Evolutionary conservation across 2,113 vertebrate species (phyloP), one percentile per base, ranked within the genome.

Genomic region (Stictonetta naevosa): DNA sequence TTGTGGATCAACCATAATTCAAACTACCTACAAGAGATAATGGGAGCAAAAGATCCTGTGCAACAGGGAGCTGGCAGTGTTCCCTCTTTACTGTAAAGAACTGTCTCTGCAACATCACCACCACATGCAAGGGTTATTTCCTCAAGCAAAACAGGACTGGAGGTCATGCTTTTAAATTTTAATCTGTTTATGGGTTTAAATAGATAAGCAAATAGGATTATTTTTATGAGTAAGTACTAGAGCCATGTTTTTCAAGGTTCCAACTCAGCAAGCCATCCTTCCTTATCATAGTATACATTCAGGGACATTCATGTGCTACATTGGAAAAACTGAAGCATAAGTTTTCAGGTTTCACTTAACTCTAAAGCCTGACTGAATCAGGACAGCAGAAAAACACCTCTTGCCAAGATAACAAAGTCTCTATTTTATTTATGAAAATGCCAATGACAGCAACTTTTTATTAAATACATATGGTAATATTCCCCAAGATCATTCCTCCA

Each of bases 371-470:
- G 56, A 29, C 14, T 17, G 22, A 90, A 58, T 71, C 48, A 64
- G 11, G 34, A 34, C 48, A 89, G 34, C 21, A 92, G 52, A 77
- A 78, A 92, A 95, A 44, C 7, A 64, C 25, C 7, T 40, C 36
- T 91, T 94, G 8, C 15, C n/a, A 36, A 77, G 40, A 77, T 63
- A 91, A 77, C 2, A 60, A 75, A 52, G 6, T 22, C 22, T 69
- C 13, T 46, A 36, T 75, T 34, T 53, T 91, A 71, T 88, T 80
- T 88, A 77, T 55, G 66, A 95, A 96, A 96, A 77, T 83, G 40
- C 15, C 59, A 77, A 3, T 38, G 33, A 59, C n/a, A 67, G 72
- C n/a, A 92, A 53, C 8, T 28, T 93, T 93, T 90, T 74, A 91
- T 90, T 88, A 80, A 71, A 90, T 72, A 83, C 36, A 21, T 50